Percentiles rank a stretch among this genome's conserved stretches.
Evolutionary conservation across 2,888 invertebrate species (phyloP).

Genomic region (Callinectes sapidus): DNA sequence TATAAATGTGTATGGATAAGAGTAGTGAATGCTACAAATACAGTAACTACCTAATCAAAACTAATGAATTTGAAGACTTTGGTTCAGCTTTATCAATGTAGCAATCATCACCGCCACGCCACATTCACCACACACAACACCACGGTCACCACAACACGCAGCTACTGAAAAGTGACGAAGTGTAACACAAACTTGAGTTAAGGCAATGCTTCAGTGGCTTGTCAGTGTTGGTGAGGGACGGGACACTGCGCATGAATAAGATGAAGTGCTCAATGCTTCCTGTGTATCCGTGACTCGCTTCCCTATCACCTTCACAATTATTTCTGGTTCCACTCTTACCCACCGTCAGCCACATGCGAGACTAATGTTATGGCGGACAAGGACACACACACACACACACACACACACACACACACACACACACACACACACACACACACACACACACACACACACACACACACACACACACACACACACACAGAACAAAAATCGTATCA

Average conservation of each 20-base stretch:
- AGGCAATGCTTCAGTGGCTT: background rate
- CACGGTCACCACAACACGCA: too few relatives aligned
- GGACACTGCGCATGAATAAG: background rate
- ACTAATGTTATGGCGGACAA: background rate
- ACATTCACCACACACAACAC: too few relatives aligned
- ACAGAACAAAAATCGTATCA: background rate
- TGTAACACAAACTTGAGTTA: background rate
- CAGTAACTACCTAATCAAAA: too few relatives aligned
- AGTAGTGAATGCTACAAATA: too few relatives aligned
- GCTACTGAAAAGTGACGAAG: too few relatives aligned
- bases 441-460: conserved; percentile 7
- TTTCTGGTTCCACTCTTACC: background rate
- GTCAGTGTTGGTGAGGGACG: background rate
- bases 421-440: conserved; percentile 25
- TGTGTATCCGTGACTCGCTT: background rate
- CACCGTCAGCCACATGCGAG: background rate
- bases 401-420: conserved; percentile 41
- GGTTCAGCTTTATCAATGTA: too few relatives aligned
- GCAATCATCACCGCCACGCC: too few relatives aligned
- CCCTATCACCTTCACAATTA: background rate
- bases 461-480: too few relatives aligned
- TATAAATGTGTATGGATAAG: too few relatives aligned
- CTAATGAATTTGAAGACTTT: too few relatives aligned
- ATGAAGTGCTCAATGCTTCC: background rate
- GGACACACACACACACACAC: background rate